Conservation (phyloP, 2,797 vertebrate genomes). For the Tenualosa thibaudeaui region DNA sequence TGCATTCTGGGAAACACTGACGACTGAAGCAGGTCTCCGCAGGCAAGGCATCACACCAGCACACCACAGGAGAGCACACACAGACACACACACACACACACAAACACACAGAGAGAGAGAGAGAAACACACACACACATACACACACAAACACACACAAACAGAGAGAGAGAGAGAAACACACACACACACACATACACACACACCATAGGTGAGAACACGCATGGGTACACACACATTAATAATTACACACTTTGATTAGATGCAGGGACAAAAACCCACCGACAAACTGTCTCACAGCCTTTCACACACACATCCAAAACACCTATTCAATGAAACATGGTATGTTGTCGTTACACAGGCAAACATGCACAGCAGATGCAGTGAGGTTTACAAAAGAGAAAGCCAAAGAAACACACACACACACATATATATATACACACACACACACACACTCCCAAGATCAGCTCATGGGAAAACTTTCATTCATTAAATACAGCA, state of each 20-base stretch:
- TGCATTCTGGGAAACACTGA: background rate
- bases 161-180: too few species aligned
- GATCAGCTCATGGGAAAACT: background rate
- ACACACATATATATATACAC: background rate
- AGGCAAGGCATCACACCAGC: background rate
- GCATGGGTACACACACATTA: background rate
- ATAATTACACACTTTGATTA: background rate
- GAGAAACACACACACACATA: background rate
- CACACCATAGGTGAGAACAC: background rate
- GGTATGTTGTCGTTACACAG: too few species aligned
- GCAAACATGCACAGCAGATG: too few species aligned
- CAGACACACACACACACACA: constrained; percentile 5
- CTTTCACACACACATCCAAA: background rate
- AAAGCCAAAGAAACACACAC: background rate
- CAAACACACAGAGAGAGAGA: too few species aligned
- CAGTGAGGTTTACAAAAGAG: too few species aligned
- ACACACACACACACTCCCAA: too few species aligned
- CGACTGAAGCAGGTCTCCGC: background rate
- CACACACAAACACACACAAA: background rate
- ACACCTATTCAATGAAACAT: too few species aligned
- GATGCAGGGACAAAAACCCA: background rate
- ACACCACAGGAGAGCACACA: background rate
- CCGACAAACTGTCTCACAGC: background rate
- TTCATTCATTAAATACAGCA: too few species aligned
- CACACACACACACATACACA: constrained; percentile 9